These are phyloP conservation scores for Micrastur ruficollis DNA, from an alignment of 2,797 vertebrate species.

Conservation along the genomic window DNA sequence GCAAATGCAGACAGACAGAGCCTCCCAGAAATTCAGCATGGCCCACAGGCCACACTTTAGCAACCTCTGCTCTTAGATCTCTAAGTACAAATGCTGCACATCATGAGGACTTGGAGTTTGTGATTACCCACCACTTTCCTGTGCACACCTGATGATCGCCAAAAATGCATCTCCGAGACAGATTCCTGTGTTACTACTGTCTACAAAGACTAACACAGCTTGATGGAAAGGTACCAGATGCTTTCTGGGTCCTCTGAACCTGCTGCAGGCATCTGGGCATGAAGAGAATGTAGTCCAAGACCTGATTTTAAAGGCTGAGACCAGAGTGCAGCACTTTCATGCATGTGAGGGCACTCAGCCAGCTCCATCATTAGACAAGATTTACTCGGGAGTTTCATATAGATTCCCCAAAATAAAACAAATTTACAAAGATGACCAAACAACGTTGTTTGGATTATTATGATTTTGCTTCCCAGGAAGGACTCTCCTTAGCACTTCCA, in stretches of 20 bases:
- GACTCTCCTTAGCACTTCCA: background rate
- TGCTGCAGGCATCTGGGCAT: background rate
- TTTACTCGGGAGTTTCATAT: background rate
- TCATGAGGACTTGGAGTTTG: background rate
- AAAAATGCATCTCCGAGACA: background rate
- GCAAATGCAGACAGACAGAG: background rate
- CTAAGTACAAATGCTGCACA: background rate
- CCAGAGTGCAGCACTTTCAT: background rate
- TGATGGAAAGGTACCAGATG: background rate
- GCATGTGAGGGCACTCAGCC: background rate
- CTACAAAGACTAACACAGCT: background rate
- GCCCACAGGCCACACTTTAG: background rate
- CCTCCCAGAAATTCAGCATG: background rate
- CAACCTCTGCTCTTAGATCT: background rate
- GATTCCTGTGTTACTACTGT: background rate
- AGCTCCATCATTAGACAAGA: background rate
- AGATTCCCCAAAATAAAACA: background rate
- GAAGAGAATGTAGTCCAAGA: background rate
- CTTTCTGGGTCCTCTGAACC: background rate
- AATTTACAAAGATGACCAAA: background rate
- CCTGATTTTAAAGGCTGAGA: background rate
- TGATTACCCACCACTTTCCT: background rate
- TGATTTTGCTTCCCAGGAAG: background rate
- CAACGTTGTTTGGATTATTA: background rate
- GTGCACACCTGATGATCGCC: background rate